Evolutionary conservation across 2,797 vertebrate genomes (phyloP), one percentile per base, ranked within the genome.

Genomic region (Zalophus californianus): DNA sequence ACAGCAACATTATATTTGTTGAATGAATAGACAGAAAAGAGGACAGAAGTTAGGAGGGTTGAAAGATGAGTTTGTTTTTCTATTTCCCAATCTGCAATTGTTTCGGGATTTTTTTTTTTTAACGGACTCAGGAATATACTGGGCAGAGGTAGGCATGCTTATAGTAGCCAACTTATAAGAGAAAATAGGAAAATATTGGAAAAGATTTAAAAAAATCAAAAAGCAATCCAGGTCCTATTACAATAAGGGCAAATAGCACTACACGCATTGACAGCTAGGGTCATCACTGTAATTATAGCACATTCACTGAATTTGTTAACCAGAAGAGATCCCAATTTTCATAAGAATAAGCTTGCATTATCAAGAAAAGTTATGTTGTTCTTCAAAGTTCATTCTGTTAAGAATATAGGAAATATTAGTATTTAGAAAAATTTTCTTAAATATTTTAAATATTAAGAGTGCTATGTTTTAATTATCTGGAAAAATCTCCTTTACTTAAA

Each of bases 291-390:
- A 79, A 44, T 56, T 84, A 77, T 1, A 83, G 10, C 10, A 92
- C 3, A 29, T n/a, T 48, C 38, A 79, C 50, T 86, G 32, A 86
- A 64, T 88, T 83, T 93, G 18, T 60, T 86, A 90, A 77, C 54
- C 52, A 73, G 54, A 80, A 95, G 32, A 84, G 15, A 79, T 80
- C 41, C 44, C 4, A 80, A 2, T 88, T 87, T 96, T 93, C 27
- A 32, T 80, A 95, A 80, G 25, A 96, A 58, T 52, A n/a, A 96
- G 82, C 14, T 79, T 95, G 15, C 16, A 29, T 96, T 95, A 83
- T 92, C 23, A 62, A 35, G 50, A 89, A 77, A 90, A 82, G 29
- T 56, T 80, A 66, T 10, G 16, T 86, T 60, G 56, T 86, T 58
- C 14, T 77, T 66, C 32, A 82, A 92, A 48, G 32, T 79, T 89